Percentiles rank a stretch among this genome's conserved stretches.
Evolutionary conservation across 2,888 invertebrate genomes (phyloP).

Genomic region (Pollenia griseotomentosa): DNA sequence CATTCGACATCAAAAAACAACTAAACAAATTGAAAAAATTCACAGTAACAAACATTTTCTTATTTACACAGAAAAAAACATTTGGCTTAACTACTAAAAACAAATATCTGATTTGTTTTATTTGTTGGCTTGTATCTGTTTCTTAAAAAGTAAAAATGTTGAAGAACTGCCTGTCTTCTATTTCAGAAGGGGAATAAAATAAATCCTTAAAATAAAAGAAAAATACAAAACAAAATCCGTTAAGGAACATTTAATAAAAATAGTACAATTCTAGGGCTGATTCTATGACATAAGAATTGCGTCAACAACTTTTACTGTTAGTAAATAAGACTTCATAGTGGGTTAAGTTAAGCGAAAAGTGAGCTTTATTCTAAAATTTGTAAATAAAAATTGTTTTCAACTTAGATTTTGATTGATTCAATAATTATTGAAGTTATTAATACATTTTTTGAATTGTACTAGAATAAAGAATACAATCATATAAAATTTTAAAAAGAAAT

Average conservation of each 20-base stretch:
- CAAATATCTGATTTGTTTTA: constrained; percentile 22
- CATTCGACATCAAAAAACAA: constrained; percentile 32
- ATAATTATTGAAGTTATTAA: too few relatives aligned
- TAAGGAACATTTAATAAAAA: constrained; percentile 41
- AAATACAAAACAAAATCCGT: constrained; percentile 15
- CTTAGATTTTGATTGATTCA: too few relatives aligned
- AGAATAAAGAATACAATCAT: too few relatives aligned
- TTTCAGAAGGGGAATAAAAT: not conserved
- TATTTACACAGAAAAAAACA: not conserved
- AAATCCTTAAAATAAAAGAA: constrained; percentile 5
- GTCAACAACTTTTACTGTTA: constrained; percentile 18
- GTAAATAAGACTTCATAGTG: too few relatives aligned
- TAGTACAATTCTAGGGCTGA: not conserved
- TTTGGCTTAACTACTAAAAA: constrained; percentile 40
- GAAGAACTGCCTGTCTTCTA: not conserved
- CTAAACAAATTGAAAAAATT: not conserved
- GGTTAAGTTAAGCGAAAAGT: too few relatives aligned
- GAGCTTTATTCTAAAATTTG: too few relatives aligned
- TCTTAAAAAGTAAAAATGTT: constrained; percentile 20
- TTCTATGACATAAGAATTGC: not conserved
- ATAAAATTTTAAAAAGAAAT: too few relatives aligned
- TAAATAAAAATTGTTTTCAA: too few relatives aligned
- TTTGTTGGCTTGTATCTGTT: constrained; percentile 14
- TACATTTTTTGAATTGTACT: too few relatives aligned
- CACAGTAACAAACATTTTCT: not conserved